Evolutionary conservation across 2,797 vertebrate genomes (phyloP).

Genomic region (Lithobates pipiens): DNA sequence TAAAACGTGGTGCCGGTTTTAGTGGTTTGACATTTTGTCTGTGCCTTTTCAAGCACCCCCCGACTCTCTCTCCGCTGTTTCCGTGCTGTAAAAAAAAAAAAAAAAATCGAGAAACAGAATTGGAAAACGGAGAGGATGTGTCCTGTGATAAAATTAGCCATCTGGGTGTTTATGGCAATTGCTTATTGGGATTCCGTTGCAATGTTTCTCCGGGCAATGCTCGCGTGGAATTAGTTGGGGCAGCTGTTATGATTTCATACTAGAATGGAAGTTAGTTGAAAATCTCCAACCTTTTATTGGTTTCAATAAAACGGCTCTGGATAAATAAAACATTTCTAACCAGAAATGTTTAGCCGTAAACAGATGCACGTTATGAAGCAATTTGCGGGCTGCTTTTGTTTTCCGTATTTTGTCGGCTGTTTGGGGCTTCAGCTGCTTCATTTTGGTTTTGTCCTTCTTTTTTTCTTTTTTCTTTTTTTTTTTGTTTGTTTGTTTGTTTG

Average conservation of each 20-base stretch:
- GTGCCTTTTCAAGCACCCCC: slow-evolving; percentile 35
- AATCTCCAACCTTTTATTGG: slow-evolving; percentile 68
- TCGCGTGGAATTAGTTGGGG: slow-evolving; percentile 66
- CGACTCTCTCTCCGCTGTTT: slow-evolving; percentile 29
- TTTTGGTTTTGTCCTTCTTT: slow-evolving; percentile 18
- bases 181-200: slow-evolving; percentile 67
- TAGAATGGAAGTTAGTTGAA: slow-evolving; percentile 64
- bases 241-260: slow-evolving; percentile 73
- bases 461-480: background rate
- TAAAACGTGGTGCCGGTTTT: slow-evolving; percentile 29
- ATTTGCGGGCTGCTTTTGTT: slow-evolving; percentile 58
- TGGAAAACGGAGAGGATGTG: slow-evolving; percentile 63
- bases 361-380: slow-evolving; percentile 70
- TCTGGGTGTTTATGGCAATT: slow-evolving; percentile 70
- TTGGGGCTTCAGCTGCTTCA: slow-evolving; percentile 31
- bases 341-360: slow-evolving; percentile 69
- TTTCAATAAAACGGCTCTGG: slow-evolving; percentile 66
- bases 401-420: slow-evolving; percentile 65
- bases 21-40: slow-evolving; percentile 49
- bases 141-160: slow-evolving; percentile 71
- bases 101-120: background rate
- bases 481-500: background rate
- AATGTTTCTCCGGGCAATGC: slow-evolving; percentile 71
- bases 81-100: slow-evolving; percentile 50
- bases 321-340: slow-evolving; percentile 71